Base-by-base conservation (phyloP, 2,113 vertebrate species). In the Otolemur garnettii region DNA sequence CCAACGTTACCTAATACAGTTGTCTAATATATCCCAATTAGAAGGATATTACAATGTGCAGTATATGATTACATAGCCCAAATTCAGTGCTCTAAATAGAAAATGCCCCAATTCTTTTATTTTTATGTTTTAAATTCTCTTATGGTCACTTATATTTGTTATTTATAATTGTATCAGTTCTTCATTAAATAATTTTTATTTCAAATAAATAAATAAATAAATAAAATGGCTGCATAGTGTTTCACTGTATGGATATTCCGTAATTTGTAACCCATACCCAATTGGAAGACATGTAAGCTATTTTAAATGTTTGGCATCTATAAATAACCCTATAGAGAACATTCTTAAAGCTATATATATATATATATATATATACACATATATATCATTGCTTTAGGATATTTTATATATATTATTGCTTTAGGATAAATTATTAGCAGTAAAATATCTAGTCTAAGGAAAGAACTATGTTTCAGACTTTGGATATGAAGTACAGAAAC, bases 371-470 rank as follows among this genome's bases (percentile, higher is more conserved):
- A n/a, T n/a, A n/a, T n/a, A n/a, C n/a, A 28, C 12, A 26, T 55
- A 38, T 38, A 38, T 38, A 38, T 38, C 2, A 38, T 38, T 38
- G 38, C 38, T 38, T 38, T 38, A 38, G 38, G 38, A 38, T 38
- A 38, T 38, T 38, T 38, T 62, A 8, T 17, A 35, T n/a, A 64
- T n/a, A 64, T 55, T 87, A 57, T 71, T 82, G n/a, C 69, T 55
- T 87, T 83, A 69, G 42, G 17, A 87, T 74, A 82, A 91, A 94
- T 69, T 85, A 66, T 85, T 57, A 45, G n/a, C 87, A 35, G 42
- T 91, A 78, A 53, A 79, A 78, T 66, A 55, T 88, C 55, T 79
- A n/a, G 13, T 64, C 45, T 50, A 83, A 80, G 45, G n/a, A 38
- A 45, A 81, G 22, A 50, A 50, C 66, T 59, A 42, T 60, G 33